Percentiles rank a stretch among this genome's conserved stretches.
Evolutionary conservation across 2,888 invertebrate species (phyloP).

Genomic region (Himalopsyche japonica): DNA sequence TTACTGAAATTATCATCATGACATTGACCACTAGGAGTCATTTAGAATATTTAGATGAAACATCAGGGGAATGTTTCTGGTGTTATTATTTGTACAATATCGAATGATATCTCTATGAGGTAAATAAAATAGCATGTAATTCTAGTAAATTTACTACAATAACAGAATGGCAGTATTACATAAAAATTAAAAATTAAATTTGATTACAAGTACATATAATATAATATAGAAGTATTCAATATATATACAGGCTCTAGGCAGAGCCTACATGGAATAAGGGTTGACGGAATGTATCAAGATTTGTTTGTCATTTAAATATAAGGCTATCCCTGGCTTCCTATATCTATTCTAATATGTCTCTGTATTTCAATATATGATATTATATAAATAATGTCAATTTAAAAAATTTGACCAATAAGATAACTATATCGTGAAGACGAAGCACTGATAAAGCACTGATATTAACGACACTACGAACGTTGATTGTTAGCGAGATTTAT

Average conservation of each 20-base stretch:
- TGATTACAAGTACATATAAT: background rate
- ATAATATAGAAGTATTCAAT: background rate
- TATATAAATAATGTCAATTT: background rate
- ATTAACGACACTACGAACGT: background rate
- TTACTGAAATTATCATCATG: slow-evolving; percentile 7
- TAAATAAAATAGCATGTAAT: background rate
- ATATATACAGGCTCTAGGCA: background rate
- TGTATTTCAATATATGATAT: background rate
- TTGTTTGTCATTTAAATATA: slow-evolving; percentile 9
- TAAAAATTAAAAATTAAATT: background rate
- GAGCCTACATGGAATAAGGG: background rate
- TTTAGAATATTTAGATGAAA: slow-evolving; percentile 25
- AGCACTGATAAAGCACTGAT: background rate
- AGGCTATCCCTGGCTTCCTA: slow-evolving; percentile 16
- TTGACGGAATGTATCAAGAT: slow-evolving; percentile 5
- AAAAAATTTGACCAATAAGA: background rate
- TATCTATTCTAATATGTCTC: background rate
- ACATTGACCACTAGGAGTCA: background rate
- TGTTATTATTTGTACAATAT: slow-evolving; percentile 30
- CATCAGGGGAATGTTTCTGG: slow-evolving; percentile 24
- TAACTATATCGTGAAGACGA: background rate
- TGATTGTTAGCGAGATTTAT: background rate
- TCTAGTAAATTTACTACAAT: background rate
- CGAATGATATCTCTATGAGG: slow-evolving; percentile 3
- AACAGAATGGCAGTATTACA: slow-evolving; percentile 6